Percentiles rank a stretch among this genome's conserved stretches.
Evolutionary conservation across 2,113 vertebrate genomes (phyloP).

Genomic region (Haplochromis vanheusdeni): DNA sequence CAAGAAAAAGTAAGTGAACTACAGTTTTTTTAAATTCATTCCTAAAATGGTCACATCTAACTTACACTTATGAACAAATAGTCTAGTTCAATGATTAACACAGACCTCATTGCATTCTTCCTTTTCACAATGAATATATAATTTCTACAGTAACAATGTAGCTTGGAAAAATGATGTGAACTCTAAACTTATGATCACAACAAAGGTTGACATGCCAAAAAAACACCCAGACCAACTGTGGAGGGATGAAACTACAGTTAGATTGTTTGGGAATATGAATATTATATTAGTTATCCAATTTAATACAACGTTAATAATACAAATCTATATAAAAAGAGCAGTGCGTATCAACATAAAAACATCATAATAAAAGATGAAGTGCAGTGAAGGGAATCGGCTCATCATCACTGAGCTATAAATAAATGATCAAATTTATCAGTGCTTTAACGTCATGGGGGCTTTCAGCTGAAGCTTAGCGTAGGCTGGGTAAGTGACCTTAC

Average conservation of each 20-base stretch:
- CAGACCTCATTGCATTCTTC: background rate
- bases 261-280: background rate
- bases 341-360: background rate
- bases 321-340: background rate
- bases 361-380: background rate
- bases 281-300: background rate
- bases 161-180: background rate
- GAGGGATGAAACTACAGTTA: background rate
- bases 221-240: background rate
- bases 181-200: background rate
- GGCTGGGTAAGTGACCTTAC: background rate
- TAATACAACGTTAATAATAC: background rate
- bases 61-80: background rate
- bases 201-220: background rate
- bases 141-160: background rate
- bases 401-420: background rate
- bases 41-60: background rate
- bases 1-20: background rate
- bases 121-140: background rate
- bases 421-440: background rate
- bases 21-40: background rate
- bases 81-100: background rate
- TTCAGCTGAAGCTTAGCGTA: background rate
- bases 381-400: background rate
- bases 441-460: background rate